Evolutionary conservation across 2,888 invertebrate genomes (phyloP), one percentile per base, ranked within the genome.

Genomic region (Nebria salina): DNA sequence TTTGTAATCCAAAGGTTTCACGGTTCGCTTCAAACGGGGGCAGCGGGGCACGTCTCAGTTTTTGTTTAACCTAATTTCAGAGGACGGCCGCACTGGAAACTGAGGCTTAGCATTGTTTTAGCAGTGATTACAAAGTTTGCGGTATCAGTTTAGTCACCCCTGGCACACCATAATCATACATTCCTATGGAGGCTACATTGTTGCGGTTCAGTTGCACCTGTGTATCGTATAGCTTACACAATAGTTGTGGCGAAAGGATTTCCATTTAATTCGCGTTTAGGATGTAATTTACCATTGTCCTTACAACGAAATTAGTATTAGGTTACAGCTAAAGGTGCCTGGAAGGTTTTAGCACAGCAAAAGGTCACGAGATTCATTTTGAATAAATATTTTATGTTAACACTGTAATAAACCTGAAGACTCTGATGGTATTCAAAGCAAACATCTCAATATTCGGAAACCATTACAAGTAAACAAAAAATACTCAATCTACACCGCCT

Each of bases 41-140:
- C 42, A 77, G 65, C 66, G 73, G 42, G 54, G 54, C 43, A 41
- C 2, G 6, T 42, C 74, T 11, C 70, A 25, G 79, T 79, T 79
- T 79, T 79, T 79, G 79, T 79, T 74, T 79, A 75, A 79, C 74
- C 79, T 75, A 79, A 79, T 79, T 78, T 73, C 65, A 42, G 54
- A 54, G 20, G 54, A 13, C 54, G 13, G 43, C 54, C 79, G 74
- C 75, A 79, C 41, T 42, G 20, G 73, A 73, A 73, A n/a, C 73
- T 42, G 73, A 70, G 42, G 73, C 68, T 79, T 79, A 79, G 65
- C 68, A 66, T 79, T 79, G 79, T 79, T 79, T 79, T 79, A 79
- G 68, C 79, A 43, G 79, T 79, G 79, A 79, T 79, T 79, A 79
- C 75, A 43, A 79, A 79, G 79, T 79, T 79, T 79, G 74, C 54